Conservation (phyloP, 2,797 vertebrate species). For the Peromyscus attwateri region DNA sequence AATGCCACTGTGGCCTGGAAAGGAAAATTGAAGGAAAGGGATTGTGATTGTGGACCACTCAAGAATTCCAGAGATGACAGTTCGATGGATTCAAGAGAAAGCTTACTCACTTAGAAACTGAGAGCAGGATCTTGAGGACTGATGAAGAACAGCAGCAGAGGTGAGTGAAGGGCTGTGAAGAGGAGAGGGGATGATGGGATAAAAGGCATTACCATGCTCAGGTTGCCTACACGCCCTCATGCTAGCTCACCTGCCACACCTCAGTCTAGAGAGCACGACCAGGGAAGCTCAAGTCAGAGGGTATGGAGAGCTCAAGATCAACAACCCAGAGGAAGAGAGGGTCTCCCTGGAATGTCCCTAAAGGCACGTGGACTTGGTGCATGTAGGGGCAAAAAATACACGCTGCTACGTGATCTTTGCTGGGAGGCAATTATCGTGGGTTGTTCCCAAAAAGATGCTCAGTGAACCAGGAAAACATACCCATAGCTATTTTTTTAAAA, state of each 20-base stretch:
- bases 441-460: background rate
- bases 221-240: background rate
- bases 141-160: background rate
- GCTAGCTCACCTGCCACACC: background rate
- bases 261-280: background rate
- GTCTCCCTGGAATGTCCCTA: background rate
- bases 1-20: accelerated
- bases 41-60: background rate
- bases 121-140: background rate
- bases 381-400: accelerated
- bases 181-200: accelerated
- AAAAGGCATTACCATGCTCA: accelerated
- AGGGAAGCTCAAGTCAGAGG: background rate
- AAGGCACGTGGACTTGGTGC: background rate
- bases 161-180: accelerated
- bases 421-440: background rate
- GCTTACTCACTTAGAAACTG: background rate
- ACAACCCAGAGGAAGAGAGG: background rate
- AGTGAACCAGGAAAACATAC: background rate
- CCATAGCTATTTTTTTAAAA: background rate
- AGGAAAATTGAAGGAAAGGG: background rate
- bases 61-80: background rate
- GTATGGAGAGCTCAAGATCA: too few species aligned
- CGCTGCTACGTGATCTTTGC: accelerated
- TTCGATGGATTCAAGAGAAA: background rate